Evolutionary conservation across 2,888 invertebrate genomes (phyloP).

Genomic region (Plebejus argus): DNA sequence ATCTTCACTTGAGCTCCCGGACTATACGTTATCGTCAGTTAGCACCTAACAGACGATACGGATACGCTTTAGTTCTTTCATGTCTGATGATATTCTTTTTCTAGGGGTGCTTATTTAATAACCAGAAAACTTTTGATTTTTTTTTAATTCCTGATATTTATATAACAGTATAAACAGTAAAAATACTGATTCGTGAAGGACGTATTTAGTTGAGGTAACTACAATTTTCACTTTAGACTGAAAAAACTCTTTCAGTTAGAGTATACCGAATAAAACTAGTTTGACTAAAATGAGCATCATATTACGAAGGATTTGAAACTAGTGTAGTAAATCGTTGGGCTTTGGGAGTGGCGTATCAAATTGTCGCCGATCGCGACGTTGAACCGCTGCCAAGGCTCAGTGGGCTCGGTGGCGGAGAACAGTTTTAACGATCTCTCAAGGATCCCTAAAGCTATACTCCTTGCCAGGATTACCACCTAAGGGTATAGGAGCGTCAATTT

Average conservation of each 20-base stretch:
- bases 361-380: background rate
- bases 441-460: background rate
- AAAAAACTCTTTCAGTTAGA: too few relatives aligned
- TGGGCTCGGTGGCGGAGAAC: background rate
- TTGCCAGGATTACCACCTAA: background rate
- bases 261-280: background rate
- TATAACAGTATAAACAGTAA: too few relatives aligned
- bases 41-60: too few relatives aligned
- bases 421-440: background rate
- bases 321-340: background rate
- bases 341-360: slow-evolving; percentile 6
- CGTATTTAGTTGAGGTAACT: too few relatives aligned
- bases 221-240: too few relatives aligned
- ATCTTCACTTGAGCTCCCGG: background rate
- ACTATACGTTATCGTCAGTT: background rate
- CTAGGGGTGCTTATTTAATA: too few relatives aligned
- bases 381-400: background rate
- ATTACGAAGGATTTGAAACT: background rate
- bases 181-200: too few relatives aligned
- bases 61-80: too few relatives aligned
- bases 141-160: too few relatives aligned
- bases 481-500: background rate
- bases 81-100: too few relatives aligned
- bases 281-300: background rate
- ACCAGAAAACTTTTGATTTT: too few relatives aligned